Evolutionary conservation across 2,113 vertebrate species (phyloP).

Genomic region (Martes martes): DNA sequence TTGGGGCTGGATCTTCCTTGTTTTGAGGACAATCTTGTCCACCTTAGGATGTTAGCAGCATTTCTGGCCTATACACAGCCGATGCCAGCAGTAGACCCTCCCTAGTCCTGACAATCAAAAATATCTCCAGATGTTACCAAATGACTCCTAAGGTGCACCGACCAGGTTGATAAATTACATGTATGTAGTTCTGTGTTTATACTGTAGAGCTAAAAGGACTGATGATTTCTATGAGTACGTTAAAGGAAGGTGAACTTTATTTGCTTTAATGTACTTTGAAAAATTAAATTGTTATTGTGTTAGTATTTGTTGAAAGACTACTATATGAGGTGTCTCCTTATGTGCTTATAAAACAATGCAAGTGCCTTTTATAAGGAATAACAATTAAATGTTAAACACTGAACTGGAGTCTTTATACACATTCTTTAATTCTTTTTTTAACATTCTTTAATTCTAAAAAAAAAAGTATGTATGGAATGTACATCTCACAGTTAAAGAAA

Average conservation of each 20-base stretch:
- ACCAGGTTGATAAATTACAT: background rate
- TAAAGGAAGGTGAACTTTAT: background rate
- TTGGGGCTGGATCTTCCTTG: background rate
- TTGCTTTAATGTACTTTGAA: constrained; percentile 2
- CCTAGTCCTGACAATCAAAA: background rate
- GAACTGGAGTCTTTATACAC: background rate
- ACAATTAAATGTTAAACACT: background rate
- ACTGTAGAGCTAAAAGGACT: background rate
- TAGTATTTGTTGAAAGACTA: background rate
- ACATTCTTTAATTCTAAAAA: no score
- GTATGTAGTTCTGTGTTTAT: background rate
- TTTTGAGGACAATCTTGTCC: background rate
- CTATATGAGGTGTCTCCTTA: background rate
- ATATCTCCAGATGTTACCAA: background rate
- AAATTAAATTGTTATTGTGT: background rate
- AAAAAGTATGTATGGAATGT: background rate
- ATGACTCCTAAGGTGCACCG: background rate
- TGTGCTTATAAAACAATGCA: background rate
- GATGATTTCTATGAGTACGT: background rate
- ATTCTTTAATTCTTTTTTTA: background rate
- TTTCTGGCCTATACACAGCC: background rate
- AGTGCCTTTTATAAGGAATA: background rate
- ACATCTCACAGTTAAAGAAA: background rate
- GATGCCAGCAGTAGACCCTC: background rate
- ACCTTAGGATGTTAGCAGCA: background rate